Conservation (phyloP, 2,113 vertebrate genomes). For the Bubo scandiacus region DNA sequence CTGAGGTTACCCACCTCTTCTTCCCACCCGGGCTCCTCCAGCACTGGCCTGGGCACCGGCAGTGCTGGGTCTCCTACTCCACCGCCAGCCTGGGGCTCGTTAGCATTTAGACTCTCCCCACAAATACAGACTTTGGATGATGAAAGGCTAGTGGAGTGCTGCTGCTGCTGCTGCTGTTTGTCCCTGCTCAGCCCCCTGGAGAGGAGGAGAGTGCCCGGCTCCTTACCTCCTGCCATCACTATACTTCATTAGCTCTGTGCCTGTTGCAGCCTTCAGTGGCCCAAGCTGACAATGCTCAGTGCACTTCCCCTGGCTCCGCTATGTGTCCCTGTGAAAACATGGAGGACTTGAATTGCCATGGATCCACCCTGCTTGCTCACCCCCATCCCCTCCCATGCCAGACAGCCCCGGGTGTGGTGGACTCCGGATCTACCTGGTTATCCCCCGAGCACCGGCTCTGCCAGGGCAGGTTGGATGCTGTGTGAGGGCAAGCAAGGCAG, state of each 20-base stretch:
- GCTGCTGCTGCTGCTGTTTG: not conserved
- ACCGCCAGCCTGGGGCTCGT: not conserved
- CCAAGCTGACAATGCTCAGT: not conserved
- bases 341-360: not conserved
- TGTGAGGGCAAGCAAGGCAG: not conserved
- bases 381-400: not conserved
- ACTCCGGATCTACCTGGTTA: not conserved
- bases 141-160: not conserved
- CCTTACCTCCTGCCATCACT: not conserved
- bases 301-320: not conserved
- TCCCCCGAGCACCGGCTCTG: rapidly evolving
- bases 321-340: not conserved
- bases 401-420: rapidly evolving
- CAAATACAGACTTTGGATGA: not conserved
- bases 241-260: not conserved
- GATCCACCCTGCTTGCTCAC: not conserved
- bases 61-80: not conserved
- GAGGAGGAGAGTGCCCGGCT: not conserved
- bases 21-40: not conserved
- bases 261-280: not conserved
- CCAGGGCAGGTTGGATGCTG: not conserved
- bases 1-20: not conserved
- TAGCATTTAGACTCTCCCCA: not conserved
- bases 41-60: not conserved
- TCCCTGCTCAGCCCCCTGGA: not conserved